These are phyloP conservation scores for Deroplatys truncata DNA, from an alignment of 2,888 invertebrate species.

Conservation along the genomic window DNA sequence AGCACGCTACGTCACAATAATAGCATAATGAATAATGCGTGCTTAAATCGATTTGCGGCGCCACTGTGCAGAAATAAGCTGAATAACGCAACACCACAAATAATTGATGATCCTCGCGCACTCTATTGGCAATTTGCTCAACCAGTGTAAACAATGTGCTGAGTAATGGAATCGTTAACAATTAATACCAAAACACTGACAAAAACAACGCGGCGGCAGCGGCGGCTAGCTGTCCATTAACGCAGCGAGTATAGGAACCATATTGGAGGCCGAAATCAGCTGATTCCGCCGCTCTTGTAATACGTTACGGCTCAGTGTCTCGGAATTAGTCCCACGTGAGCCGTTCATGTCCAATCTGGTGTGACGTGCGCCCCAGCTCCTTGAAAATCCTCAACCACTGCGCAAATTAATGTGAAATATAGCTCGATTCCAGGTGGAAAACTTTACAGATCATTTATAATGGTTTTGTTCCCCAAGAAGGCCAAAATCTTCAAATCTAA, in stretches of 20 bases:
- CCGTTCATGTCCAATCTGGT: background rate
- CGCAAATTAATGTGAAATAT: too few relatives aligned
- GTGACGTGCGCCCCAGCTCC: background rate
- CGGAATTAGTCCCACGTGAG: background rate
- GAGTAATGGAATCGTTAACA: background rate
- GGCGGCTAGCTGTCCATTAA: background rate
- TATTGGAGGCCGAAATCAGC: background rate
- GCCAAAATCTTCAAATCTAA: too few relatives aligned
- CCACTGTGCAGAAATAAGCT: constrained; percentile 4
- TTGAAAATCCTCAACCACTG: background rate
- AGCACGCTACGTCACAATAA: background rate
- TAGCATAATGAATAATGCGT: constrained; percentile 8
- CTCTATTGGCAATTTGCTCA: constrained; percentile 11
- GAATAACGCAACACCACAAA: background rate
- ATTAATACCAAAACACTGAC: background rate
- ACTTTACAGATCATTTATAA: too few relatives aligned
- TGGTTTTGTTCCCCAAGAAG: too few relatives aligned
- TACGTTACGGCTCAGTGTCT: background rate
- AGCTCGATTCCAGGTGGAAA: too few relatives aligned
- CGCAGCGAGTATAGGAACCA: background rate
- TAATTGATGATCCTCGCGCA: background rate
- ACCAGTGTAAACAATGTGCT: constrained; percentile 4
- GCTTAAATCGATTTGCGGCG: background rate
- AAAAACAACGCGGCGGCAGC: background rate
- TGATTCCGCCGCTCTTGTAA: background rate